Evolutionary conservation across 1,140 invertebrate species (phyloP).

Genomic region (Goniozus legneri): DNA sequence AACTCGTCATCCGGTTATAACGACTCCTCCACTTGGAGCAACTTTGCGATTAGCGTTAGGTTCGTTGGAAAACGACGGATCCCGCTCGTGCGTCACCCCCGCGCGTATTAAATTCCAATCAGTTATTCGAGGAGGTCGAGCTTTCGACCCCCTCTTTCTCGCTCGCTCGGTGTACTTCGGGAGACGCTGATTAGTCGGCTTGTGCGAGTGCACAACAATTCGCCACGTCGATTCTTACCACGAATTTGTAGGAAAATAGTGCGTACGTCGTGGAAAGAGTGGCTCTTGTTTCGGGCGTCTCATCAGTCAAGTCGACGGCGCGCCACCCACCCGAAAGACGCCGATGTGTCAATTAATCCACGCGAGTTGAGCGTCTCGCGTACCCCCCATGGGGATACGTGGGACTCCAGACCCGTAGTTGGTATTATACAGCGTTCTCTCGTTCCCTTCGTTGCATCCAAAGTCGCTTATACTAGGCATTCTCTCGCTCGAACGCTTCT

Average conservation of each 20-base stretch:
- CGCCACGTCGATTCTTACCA: conserved; percentile 29
- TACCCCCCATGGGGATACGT: too few relatives aligned
- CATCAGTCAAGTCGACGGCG: conserved; percentile 38
- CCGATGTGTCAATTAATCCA: conserved; percentile 45
- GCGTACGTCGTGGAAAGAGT: conserved; percentile 19
- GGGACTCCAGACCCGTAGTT: too few relatives aligned
- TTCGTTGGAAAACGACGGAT: not conserved
- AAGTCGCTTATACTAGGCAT: too few relatives aligned
- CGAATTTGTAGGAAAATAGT: too few relatives aligned
- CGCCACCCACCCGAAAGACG: conserved; percentile 27
- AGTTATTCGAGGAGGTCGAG: conserved; percentile 29
- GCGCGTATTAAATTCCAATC: conserved; percentile 42
- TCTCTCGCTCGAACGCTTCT: too few relatives aligned
- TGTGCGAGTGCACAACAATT: conserved; percentile 11
- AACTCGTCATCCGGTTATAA: conserved; percentile 17
- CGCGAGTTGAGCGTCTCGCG: too few relatives aligned
- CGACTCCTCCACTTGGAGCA: conserved; percentile 10
- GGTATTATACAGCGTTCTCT: too few relatives aligned
- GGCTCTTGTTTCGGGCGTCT: conserved; percentile 33
- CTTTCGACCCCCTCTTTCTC: too few relatives aligned
- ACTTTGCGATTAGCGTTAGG: not conserved
- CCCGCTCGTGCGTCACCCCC: conserved; percentile 14
- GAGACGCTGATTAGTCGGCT: conserved; percentile 32
- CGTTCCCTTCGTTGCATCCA: too few relatives aligned
- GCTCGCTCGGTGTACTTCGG: conserved; percentile 12